A percentile compares a stretch with the other conserved stretches of the same genome.
Conservation (phyloP, 1,140 invertebrate species). For the Heliconius congener region DNA sequence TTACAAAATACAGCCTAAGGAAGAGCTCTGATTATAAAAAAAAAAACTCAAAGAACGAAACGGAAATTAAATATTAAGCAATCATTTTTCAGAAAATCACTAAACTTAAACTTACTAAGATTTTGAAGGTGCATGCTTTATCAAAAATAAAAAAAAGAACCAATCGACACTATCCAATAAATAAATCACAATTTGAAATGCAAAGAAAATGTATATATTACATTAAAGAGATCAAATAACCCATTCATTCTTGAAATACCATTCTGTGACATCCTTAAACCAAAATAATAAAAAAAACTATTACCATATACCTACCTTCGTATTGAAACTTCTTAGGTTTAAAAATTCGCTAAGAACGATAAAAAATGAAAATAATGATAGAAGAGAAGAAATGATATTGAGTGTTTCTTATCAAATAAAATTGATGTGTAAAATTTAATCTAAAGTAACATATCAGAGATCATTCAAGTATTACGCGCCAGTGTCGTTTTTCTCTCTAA, state of each 20-base stretch:
- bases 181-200: conserved; percentile 1
- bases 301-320: neutral
- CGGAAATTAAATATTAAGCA: neutral
- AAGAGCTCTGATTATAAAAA: neutral
- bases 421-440: no score
- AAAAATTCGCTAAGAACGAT: neutral
- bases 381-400: neutral
- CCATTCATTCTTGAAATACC: neutral
- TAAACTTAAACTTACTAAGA: no score
- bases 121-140: neutral
- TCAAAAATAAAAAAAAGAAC: neutral
- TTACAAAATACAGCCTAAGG: neutral
- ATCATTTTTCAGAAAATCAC: neutral
- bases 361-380: neutral
- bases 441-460: no score
- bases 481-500: no score
- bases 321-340: neutral
- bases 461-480: no score
- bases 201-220: neutral
- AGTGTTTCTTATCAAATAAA: no score
- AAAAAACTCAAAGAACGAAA: neutral
- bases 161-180: neutral
- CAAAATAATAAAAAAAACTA: neutral
- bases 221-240: conserved; percentile 9
- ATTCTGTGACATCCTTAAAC: neutral